Conservation (phyloP, 2,113 vertebrate genomes). For the Catagonus wagneri region DNA sequence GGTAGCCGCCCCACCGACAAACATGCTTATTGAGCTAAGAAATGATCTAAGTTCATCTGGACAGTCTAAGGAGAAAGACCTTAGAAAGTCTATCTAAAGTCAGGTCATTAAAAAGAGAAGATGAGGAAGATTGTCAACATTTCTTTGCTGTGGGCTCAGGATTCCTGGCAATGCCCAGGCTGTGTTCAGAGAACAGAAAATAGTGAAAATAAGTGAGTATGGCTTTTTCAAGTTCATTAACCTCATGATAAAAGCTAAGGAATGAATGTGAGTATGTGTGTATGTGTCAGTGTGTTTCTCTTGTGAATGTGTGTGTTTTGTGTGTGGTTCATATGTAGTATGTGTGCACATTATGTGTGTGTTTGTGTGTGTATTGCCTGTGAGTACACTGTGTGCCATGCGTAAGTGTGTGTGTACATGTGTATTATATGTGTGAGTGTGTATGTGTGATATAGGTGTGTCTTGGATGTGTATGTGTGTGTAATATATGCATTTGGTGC, state of each 20-base stretch:
- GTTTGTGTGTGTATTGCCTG: background rate
- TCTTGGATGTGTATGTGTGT: background rate
- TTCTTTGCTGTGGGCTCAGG: background rate
- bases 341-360: background rate
- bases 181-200: background rate
- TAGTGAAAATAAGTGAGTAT: background rate
- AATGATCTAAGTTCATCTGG: slow-evolving; percentile 24
- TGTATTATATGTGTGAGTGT: background rate
- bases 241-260: background rate
- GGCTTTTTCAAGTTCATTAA: background rate
- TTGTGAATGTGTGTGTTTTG: background rate
- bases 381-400: background rate
- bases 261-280: background rate
- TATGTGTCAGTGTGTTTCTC: background rate
- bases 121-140: background rate
- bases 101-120: background rate
- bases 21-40: background rate
- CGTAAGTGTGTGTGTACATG: background rate
- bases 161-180: background rate
- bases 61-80: background rate
- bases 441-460: background rate
- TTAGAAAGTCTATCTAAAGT: background rate
- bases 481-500: background rate
- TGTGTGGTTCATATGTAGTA: background rate
- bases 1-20: background rate